Evolutionary conservation across 2,888 invertebrate species (phyloP), one percentile per base, ranked within the genome.

Genomic region (Carcina quercana): DNA sequence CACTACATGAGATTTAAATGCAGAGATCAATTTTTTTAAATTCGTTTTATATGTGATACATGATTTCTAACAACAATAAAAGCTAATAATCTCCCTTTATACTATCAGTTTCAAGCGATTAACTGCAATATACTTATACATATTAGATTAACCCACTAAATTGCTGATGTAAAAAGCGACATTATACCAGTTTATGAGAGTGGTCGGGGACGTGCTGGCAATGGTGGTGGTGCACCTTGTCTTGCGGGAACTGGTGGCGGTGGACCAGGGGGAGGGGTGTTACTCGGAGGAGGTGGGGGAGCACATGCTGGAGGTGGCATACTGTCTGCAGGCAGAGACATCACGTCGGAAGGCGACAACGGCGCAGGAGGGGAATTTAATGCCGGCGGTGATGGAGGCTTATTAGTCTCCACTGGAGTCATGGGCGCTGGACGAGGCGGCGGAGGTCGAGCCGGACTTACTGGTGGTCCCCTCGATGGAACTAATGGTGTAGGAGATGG

Each of bases 281-380:
- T 57, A 25, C 56, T 56, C 7, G 67, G 64, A 2, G 68, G 72
- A 2, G 64, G 83, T 10, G 88, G 87, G 25, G 90, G 86, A 7
- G 89, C 89, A 25, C 89, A 90, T 32, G 89, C 73, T 1, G 90
- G 90, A 7, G 90, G 90, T 6, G 90, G 89, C 15, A 73, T 74
- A 25, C 85, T 84, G 19, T 88, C 88, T 6, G 85, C 74, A 0
- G 86, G 86, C 1, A 88, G 87, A 1, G 87, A 86, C 21, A 59
- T 49, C 12, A 62, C 29, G 38, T 19, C 13, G 2, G 69, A 65
- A 11, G 53, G 52, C 8, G 28, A 8, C 20, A 12, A 5, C n/a
- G 12, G 2, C 6, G 10, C 25, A 8, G 32, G 26, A 4, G 32
- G 19, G 3, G 28, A 28, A 3, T 12, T 13, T 10, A 25, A 2